Evolutionary conservation across 1,140 invertebrate species (phyloP).

Genomic region (Hylaeus anthracinus): DNA sequence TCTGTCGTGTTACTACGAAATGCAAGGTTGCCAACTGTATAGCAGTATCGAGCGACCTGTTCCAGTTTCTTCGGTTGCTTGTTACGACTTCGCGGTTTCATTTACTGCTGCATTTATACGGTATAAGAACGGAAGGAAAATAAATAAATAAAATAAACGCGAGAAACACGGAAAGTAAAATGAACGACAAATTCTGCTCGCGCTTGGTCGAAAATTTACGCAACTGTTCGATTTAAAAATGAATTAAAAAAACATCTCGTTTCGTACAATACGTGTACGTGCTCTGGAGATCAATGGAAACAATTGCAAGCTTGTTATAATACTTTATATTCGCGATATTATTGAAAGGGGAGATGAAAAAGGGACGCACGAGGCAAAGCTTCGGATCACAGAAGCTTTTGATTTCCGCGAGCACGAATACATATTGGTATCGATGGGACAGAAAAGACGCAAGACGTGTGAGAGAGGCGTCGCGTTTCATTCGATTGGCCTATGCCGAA

Average conservation of each 20-base stretch:
- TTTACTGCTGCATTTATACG: slow-evolving; percentile 19
- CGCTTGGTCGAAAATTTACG: neutral
- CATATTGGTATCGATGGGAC: no score
- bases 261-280: no score
- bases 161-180: neutral
- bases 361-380: neutral
- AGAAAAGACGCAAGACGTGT: neutral
- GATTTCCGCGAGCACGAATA: neutral
- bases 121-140: neutral
- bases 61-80: slow-evolving; percentile 59
- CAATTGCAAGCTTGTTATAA: no score
- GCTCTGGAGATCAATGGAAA: no score
- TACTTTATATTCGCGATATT: no score
- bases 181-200: neutral
- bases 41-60: slow-evolving; percentile 67
- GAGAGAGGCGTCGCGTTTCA: neutral
- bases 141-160: neutral
- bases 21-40: slow-evolving; percentile 1
- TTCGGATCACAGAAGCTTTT: neutral
- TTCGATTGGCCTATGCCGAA: neutral
- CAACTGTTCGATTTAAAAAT: no score
- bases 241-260: no score
- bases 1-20: neutral
- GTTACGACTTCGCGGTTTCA: slow-evolving; percentile 1
- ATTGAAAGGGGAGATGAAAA: neutral